phyloP scores from a whole-genome alignment of 2,113 vertebrate genomes.

The Hippocampus zosterae region DNA sequence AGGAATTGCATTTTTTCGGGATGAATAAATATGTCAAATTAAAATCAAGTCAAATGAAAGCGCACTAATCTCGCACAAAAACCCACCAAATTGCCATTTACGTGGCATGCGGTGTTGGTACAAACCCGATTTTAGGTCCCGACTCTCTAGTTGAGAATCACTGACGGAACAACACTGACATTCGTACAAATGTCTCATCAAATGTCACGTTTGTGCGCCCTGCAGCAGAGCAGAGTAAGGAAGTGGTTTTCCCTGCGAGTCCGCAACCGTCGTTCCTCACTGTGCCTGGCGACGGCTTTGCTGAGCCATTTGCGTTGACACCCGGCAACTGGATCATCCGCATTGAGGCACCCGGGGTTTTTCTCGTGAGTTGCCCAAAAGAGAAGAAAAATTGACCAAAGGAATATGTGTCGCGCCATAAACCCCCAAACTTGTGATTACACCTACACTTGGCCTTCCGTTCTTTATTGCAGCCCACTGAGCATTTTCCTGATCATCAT shows the following conservation, averaged over 20 bases:
- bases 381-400: background rate
- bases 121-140: background rate
- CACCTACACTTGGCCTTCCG: no score
- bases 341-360: constrained; percentile 80
- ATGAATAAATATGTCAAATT: no score
- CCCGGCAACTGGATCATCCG: constrained; percentile 82
- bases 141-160: background rate
- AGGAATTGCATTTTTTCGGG: no score
- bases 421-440: background rate
- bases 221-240: constrained; percentile 79
- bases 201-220: constrained; percentile 13
- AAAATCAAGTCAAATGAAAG: no score
- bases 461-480: no score
- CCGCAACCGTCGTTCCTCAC: constrained; percentile 82
- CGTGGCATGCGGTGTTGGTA: background rate
- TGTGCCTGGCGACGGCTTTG: constrained; percentile 79
- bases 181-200: background rate
- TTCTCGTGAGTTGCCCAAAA: constrained; percentile 79
- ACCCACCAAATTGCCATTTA: background rate
- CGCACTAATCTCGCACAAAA: no score
- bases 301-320: constrained; percentile 77
- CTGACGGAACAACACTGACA: background rate
- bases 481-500: no score
- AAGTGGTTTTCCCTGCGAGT: constrained; percentile 81
- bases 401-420: background rate